Evolutionary conservation across 2,888 invertebrate species (phyloP).

Genomic region (Myopa tessellatipennis): DNA sequence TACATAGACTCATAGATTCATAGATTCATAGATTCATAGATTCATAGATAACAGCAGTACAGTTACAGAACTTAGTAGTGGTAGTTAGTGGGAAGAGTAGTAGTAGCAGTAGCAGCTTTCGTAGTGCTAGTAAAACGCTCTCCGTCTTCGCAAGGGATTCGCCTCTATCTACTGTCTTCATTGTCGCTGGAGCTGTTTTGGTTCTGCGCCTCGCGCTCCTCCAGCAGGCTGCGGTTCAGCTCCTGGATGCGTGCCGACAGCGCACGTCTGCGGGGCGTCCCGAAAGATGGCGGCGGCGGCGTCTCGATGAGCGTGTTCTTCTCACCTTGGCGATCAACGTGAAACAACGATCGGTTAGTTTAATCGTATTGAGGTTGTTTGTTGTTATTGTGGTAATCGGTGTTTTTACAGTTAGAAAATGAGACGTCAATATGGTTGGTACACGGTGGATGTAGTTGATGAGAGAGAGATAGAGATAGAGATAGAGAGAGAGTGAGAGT

Average conservation of each 20-base stretch:
- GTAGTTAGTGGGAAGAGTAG: conserved; percentile 26
- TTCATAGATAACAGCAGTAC: not conserved
- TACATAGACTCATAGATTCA: not conserved
- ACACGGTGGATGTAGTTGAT: conserved; percentile 9
- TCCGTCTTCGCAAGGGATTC: conserved; percentile 42
- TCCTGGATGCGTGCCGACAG: conserved; percentile 68
- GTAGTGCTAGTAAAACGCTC: conserved; percentile 2
- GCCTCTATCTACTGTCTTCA: conserved; percentile 62
- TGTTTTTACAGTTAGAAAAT: conserved; percentile 18
- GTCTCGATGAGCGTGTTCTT: conserved; percentile 84
- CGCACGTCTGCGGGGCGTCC: conserved; percentile 67
- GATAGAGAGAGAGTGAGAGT: not conserved
- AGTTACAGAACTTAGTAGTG: conserved; percentile 10
- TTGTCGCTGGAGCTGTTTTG: conserved; percentile 67
- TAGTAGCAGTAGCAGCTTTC: conserved; percentile 5
- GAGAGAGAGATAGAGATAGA: not conserved
- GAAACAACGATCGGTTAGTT: conserved; percentile 31
- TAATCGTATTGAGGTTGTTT: not conserved
- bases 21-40: no score
- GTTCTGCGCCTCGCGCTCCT: conserved; percentile 65
- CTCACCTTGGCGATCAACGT: conserved; percentile 74
- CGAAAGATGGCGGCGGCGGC: conserved; percentile 70
- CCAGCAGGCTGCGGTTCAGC: conserved; percentile 66
- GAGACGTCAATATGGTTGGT: conserved; percentile 2
- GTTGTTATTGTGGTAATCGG: conserved; percentile 5